These are phyloP conservation scores for Minunthozetes semirufus DNA, from an alignment of 2,888 invertebrate genomes.

Conservation along the genomic window DNA sequence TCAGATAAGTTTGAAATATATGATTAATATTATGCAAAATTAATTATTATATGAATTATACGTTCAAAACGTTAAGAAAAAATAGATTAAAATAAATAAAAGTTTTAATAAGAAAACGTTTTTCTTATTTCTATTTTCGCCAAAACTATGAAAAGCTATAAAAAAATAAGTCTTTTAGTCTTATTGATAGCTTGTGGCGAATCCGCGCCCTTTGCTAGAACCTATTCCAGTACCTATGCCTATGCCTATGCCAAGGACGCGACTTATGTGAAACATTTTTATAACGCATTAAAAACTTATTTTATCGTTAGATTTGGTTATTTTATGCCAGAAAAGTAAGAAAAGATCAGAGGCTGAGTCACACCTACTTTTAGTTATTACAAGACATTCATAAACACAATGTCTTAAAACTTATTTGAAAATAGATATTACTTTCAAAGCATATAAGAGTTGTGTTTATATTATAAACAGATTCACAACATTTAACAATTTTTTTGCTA, in stretches of 20 bases:
- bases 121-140: not conserved
- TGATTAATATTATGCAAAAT: not conserved
- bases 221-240: too few relatives aligned
- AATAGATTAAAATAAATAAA: too few relatives aligned
- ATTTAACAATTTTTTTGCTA: too few relatives aligned
- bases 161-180: not conserved
- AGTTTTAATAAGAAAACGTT: not conserved
- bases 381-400: not conserved
- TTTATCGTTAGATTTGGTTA: slow-evolving; percentile 3
- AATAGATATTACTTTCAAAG: not conserved
- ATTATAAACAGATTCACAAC: too few relatives aligned
- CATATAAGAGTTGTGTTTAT: not conserved
- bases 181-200: not conserved
- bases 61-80: too few relatives aligned
- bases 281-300: not conserved
- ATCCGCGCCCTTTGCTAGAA: slow-evolving; percentile 12
- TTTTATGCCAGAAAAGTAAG: not conserved
- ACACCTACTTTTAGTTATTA: not conserved
- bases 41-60: not conserved
- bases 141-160: not conserved
- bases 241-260: not conserved
- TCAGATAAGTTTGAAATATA: too few relatives aligned
- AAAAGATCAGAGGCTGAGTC: not conserved
- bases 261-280: slow-evolving; percentile 1
- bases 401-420: not conserved